phyloP scores from a whole-genome alignment of 1,140 invertebrate genomes.

The Neuroterus valhalla region DNA sequence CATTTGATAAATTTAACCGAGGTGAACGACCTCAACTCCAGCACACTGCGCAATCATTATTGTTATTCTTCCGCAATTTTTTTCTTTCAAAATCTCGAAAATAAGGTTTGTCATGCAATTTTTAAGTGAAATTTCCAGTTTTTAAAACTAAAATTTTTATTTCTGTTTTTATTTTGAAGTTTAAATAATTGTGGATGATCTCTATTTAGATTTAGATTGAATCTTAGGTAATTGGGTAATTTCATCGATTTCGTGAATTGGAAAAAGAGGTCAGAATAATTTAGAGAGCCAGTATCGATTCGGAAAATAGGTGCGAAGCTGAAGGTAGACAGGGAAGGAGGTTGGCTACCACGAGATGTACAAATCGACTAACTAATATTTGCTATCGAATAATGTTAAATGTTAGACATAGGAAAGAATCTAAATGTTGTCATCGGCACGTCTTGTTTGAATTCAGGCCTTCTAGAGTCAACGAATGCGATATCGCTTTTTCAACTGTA shows the following conservation, averaged over 20 bases:
- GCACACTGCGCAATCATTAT: conserved; percentile 1
- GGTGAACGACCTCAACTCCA: conserved; percentile 11
- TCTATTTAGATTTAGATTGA: not conserved
- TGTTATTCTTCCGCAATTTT: conserved; percentile 26
- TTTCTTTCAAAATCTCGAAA: not conserved
- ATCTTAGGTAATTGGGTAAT: not conserved
- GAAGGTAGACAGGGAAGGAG: conserved; percentile 33
- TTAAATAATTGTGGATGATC: not conserved
- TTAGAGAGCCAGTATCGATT: conserved; percentile 28
- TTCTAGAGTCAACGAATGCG: conserved; percentile 50
- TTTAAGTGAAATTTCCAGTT: not conserved
- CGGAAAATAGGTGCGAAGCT: conserved; percentile 21
- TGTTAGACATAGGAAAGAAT: not conserved
- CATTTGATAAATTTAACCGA: conserved; percentile 30
- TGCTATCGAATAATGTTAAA: conserved; percentile 52
- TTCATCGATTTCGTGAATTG: not conserved
- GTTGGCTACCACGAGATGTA: conserved; percentile 43
- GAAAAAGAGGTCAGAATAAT: conserved; percentile 24
- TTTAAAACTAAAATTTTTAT: not conserved
- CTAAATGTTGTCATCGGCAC: conserved; percentile 52
- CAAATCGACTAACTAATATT: conserved; percentile 48
- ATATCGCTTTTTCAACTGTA: conserved; percentile 50
- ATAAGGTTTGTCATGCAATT: not conserved
- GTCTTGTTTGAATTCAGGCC: conserved; percentile 63
- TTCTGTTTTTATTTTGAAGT: not conserved